A percentile compares a stretch with the other conserved stretches of the same genome.
Evolutionary conservation across 2,797 vertebrate genomes (phyloP).

Genomic region (Enteromius argenteus): DNA sequence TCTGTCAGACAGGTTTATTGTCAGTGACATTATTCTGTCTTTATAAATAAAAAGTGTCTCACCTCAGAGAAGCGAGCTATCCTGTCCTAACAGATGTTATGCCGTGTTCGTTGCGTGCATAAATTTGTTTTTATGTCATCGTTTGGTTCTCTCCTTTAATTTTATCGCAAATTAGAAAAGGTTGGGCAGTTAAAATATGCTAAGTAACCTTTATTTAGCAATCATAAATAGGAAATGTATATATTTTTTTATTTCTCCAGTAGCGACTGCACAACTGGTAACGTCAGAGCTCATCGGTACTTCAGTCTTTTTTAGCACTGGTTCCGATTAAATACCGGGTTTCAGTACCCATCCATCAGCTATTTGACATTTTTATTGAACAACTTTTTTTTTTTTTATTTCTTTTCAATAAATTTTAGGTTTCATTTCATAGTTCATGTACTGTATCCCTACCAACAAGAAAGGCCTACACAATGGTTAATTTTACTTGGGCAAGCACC

Average conservation of each 20-base stretch:
- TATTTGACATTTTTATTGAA: background rate
- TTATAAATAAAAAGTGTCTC: too few species aligned
- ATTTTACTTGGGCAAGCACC: background rate
- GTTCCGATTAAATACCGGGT: background rate
- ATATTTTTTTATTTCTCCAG: background rate
- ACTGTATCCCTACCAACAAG: background rate
- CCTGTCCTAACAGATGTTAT: too few species aligned
- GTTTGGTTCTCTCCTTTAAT: background rate
- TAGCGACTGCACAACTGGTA: background rate
- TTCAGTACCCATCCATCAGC: background rate
- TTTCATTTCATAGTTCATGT: background rate
- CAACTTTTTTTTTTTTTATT: background rate
- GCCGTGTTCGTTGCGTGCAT: too few species aligned
- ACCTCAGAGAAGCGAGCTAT: too few species aligned
- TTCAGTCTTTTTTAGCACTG: background rate
- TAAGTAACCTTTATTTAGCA: background rate
- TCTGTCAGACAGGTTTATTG: too few species aligned
- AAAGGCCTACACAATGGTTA: background rate
- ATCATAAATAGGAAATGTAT: background rate
- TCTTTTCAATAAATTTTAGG: background rate
- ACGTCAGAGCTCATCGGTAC: background rate
- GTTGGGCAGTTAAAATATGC: background rate
- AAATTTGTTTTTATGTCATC: too few species aligned
- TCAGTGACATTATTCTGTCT: too few species aligned
- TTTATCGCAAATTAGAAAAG: background rate